Evolutionary conservation across 2,797 vertebrate genomes (phyloP), one percentile per base, ranked within the genome.

Genomic region (Diglossa cyanea): DNA sequence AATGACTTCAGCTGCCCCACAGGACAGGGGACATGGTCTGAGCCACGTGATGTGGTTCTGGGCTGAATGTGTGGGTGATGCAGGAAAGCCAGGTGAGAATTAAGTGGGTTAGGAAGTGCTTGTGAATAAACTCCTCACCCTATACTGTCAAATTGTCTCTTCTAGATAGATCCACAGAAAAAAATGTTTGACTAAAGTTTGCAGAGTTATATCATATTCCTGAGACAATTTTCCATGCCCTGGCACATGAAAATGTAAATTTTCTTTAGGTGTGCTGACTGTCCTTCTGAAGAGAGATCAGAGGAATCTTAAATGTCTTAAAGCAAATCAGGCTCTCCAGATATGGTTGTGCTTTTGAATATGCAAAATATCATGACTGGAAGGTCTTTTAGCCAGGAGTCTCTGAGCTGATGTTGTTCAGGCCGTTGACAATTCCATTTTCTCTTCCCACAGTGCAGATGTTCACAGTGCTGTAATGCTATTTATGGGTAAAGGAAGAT

Each of bases 221-320:
- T 81, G 55, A 78, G 85, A 84, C 31, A 94, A 70, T 79, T 90
- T 86, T 92, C 83, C n/a, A 25, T 85, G 71, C 81, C 45, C 55
- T 90, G 74, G 90, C 67, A 82, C 80, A 84, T 67, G 76, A 83
- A 95, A 86, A 90, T 84, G 66, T 81, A 86, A 73, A 76, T 90
- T 86, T 95, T 81, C 47, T 94, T 94, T 86, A 90, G 85, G 82
- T 95, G 79, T 84, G 85, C 88, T 91, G 65, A 79, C 4, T 11
- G 68, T 91, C 72, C 79, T 77, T 73, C 79, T 93, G 82, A 94
- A 93, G 82, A 90, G 89, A 94, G 85, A 94, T 95, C 96, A 93
- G 77, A 93, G 61, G 83, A 95, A 91, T 88, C 74, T 93, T 75
- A 77, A 88, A 93, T 89, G 84, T 92, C 88, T 87, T 90, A 30